Percentiles rank a stretch among this genome's conserved stretches.
These are phyloP conservation scores for Sebastes alutus DNA, from an alignment of 2,797 vertebrate genomes.

Conservation along the genomic window DNA sequence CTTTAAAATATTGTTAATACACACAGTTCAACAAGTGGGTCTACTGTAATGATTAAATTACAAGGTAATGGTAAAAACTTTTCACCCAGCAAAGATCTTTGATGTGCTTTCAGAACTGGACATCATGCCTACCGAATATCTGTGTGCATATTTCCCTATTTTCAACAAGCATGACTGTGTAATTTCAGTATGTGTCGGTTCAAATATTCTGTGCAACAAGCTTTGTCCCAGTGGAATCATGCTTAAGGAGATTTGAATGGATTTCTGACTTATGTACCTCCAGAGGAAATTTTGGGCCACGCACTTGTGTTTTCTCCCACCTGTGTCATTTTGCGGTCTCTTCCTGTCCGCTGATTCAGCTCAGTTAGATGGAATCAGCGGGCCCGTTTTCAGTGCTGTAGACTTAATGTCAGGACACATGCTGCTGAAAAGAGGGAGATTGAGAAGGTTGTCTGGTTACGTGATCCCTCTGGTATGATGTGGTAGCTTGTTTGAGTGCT, in stretches of 20 bases:
- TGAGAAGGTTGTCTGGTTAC: conserved; percentile 51
- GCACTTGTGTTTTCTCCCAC: conserved; percentile 22
- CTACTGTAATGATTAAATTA: background rate
- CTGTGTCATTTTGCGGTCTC: conserved; percentile 49
- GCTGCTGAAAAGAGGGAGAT: conserved; percentile 37
- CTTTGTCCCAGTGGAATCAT: background rate
- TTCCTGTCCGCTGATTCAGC: conserved; percentile 60
- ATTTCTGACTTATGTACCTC: background rate
- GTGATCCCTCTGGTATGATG: conserved; percentile 65
- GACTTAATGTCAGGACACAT: conserved; percentile 36
- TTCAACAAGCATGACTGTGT: background rate
- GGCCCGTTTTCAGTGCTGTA: conserved; percentile 12
- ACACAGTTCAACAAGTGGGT: accelerated
- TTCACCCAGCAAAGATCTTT: background rate
- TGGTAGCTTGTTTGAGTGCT: conserved; percentile 49
- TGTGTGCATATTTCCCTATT: background rate
- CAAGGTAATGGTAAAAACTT: background rate
- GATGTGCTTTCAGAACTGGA: background rate
- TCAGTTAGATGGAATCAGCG: conserved; percentile 11
- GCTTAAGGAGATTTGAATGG: background rate
- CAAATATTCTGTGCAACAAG: background rate
- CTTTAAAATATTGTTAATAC: background rate
- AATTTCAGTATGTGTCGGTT: background rate
- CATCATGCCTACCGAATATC: background rate
- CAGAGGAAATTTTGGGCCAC: background rate